Percentiles rank a stretch among this genome's conserved stretches.
Evolutionary conservation across 1,140 invertebrate species (phyloP).

Genomic region (Macrostomum lignano): DNA sequence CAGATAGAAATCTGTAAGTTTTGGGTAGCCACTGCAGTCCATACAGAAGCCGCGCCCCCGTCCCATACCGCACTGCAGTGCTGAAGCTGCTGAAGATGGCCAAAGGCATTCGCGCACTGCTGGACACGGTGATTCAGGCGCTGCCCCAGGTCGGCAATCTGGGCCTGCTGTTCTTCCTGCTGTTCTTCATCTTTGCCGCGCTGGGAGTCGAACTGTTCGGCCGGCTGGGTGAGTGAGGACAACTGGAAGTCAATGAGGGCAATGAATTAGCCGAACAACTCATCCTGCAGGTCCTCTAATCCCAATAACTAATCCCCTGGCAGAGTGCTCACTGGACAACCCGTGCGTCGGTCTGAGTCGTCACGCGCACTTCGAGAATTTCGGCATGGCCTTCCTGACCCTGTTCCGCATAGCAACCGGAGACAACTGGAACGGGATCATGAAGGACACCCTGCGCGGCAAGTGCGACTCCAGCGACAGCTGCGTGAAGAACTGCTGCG

Average conservation of each 20-base stretch:
- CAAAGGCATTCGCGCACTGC: constrained; percentile 75
- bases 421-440: constrained; percentile 99
- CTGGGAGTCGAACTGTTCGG: constrained; percentile 94
- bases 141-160: constrained; percentile 94
- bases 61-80: too few species aligned
- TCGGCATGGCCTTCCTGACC: constrained; percentile 96
- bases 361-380: constrained; percentile 93
- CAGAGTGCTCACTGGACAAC: constrained; percentile 71
- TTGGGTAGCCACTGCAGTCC: too few species aligned
- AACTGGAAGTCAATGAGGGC: too few species aligned
- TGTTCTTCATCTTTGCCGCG: constrained; percentile 98
- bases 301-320: constrained; percentile 7
- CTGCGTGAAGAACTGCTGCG: constrained; percentile 86
- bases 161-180: constrained; percentile 78
- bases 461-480: constrained; percentile 65
- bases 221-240: constrained; percentile 48
- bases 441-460: constrained; percentile 87
- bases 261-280: too few species aligned
- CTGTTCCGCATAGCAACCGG: constrained; percentile 95
- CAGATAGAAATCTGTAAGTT: too few species aligned
- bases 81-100: constrained; percentile 96
- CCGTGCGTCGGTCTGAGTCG: constrained; percentile 91
- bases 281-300: too few species aligned
- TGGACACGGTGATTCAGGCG: constrained; percentile 97
- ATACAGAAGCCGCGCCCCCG: too few species aligned